Evolutionary conservation across 2,113 vertebrate genomes (phyloP), one percentile per base, ranked within the genome.

Genomic region (Brachypodius melanocephalos): DNA sequence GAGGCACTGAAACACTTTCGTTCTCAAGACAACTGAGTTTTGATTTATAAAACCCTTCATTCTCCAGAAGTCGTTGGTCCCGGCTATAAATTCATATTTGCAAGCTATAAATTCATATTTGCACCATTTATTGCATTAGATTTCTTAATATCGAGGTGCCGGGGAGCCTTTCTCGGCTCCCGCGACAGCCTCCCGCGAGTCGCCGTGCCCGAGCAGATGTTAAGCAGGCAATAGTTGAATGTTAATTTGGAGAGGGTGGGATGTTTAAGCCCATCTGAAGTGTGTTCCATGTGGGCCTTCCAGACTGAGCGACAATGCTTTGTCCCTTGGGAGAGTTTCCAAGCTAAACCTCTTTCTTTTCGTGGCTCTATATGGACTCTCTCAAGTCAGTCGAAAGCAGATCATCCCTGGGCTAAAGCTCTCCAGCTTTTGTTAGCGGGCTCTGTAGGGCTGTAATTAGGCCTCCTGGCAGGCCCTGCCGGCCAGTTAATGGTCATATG

Each of bases 361-460:
- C 97, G 98, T 97, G 97, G 95, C 97, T 98, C 98, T 99, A 98
- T 99, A 99, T 99, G 98, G 99, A 99, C 99, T 99, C 99, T 99
- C 99, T 99, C 98, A 98, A 99, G 99, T 99, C 99, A 98, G 99
- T 99, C 97, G 98, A 98, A 98, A 99, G 98, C 98, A 99, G 99
- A 99, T 99, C 99, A 99, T 99, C 99, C 98, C 98, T 98, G 98
- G 98, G 98, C 99, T 99, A 99, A 99, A 99, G 98, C 99, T 98
- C 98, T 98, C 98, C 98, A 98, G 98, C 98, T 98, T 99, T 99
- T 99, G 99, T 99, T 98, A 98, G 98, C 98, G 98, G 98, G 99
- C 99, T 99, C 98, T 98, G 98, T 98, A 98, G 98, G 98, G 98
- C 99, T 99, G 98, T 99, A 99, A 99, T 99, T 98, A 99, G 99